Evolutionary conservation across 2,888 invertebrate species (phyloP), one percentile per base, ranked within the genome.

Genomic region (Oasisia sp.): DNA sequence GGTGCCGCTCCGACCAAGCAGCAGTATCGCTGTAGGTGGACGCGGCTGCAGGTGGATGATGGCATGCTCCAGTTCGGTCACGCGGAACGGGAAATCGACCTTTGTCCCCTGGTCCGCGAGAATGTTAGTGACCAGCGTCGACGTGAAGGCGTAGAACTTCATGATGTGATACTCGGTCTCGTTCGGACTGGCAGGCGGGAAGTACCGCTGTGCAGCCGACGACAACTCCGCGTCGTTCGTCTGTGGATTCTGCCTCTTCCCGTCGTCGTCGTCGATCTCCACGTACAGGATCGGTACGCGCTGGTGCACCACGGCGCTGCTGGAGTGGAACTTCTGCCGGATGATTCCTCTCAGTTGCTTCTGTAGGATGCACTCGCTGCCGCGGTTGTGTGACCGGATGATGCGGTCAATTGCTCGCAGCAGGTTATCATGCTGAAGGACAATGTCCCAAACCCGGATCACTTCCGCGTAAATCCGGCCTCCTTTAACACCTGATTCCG

Each of bases 1-100:
- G 32, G 95, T 95, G 5, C 95, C 95, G 94, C 95, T 95, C 3
- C 95, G 94, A 0, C 95, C 95, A 38, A 95, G 93, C n/a, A 95
- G 94, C 9, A 95, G 93, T 11, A 95, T 94, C 2, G 93, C 92
- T 27, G 58, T 27, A 0, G 95, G 95, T 12, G 94, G 94, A 38
- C 92, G 93, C 0, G 95, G 94, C 38, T 92, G 92, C 32, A 95
- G 93, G 91, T 94, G 94, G 92, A 95, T 95, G 45, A 95, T 95
- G 27, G 94, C 95, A 92, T 95, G 95, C 92, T 95, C 95, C n/a
- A 94, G 93, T 91, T 95, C 95, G 27, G 95, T 95, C 90, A 95
- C 95, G 11, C 94, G 94, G 94, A 95, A 95, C 14, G 95, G 95
- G 89, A 95, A 95, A 92, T 95, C 95, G 12, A 95, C 94, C 5